Evolutionary conservation across 2,113 vertebrate genomes (phyloP).

Genomic region (Peromyscus polionotus): DNA sequence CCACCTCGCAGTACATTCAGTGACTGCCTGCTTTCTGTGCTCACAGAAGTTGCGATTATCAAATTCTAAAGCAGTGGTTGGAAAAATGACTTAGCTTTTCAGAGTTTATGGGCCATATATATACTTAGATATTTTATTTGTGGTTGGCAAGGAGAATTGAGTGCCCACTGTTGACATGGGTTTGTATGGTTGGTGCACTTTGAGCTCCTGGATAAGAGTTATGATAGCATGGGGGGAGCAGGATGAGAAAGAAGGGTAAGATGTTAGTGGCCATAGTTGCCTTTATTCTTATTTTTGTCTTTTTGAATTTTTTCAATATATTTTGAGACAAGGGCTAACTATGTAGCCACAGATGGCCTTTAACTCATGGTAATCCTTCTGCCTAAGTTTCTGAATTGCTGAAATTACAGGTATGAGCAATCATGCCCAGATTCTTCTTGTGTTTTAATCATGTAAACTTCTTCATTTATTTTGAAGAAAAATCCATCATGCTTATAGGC

Average conservation of each 20-base stretch:
- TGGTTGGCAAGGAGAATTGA: constrained; percentile 52
- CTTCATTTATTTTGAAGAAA: not conserved
- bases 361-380: not conserved
- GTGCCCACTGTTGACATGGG: constrained; percentile 60
- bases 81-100: constrained; percentile 70
- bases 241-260: not conserved
- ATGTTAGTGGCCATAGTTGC: not conserved
- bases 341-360: not conserved
- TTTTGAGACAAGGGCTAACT: not conserved
- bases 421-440: not conserved
- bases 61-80: constrained; percentile 73
- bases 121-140: constrained; percentile 67
- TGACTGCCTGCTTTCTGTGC: constrained; percentile 32
- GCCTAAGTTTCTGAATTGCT: not conserved
- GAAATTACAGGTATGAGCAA: not conserved
- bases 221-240: constrained; percentile 23
- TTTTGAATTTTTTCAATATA: not conserved
- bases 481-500: not conserved
- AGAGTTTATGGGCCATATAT: constrained; percentile 42
- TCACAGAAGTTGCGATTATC: constrained; percentile 44
- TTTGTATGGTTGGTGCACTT: constrained; percentile 60
- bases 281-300: not conserved
- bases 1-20: not conserved
- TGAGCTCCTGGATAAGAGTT: constrained; percentile 41
- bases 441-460: not conserved